phyloP scores from a whole-genome alignment of 2,113 vertebrate species.

The Cricetomys ansorgei region DNA sequence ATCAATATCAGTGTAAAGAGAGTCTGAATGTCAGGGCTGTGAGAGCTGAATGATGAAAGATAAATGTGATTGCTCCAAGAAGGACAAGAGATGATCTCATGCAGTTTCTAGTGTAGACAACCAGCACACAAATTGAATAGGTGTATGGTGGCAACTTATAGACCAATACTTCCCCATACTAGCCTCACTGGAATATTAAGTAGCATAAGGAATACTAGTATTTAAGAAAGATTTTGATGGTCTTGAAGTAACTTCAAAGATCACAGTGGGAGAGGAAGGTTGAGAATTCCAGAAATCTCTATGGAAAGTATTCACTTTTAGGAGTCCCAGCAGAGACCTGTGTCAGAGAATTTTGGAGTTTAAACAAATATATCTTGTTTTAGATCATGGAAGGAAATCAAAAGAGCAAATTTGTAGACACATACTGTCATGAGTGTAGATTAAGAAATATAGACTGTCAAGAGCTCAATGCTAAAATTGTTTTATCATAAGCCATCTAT shows the following conservation, averaged over 20 bases:
- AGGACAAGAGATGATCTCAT: slow-evolving; percentile 71
- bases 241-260: neutral
- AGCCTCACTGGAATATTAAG: neutral
- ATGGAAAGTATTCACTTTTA: neutral
- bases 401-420: neutral
- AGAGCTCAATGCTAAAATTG: neutral
- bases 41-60: slow-evolving; percentile 64
- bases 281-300: neutral
- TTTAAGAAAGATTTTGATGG: neutral
- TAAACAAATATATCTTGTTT: neutral
- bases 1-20: slow-evolving; percentile 73
- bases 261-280: neutral
- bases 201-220: neutral
- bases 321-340: too few relatives aligned
- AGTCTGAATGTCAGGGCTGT: slow-evolving; percentile 73
- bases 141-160: neutral
- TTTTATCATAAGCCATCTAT: neutral
- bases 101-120: slow-evolving; percentile 74
- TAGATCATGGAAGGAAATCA: neutral
- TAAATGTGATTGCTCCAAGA: slow-evolving; percentile 67
- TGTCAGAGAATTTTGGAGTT: neutral
- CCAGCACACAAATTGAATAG: slow-evolving; percentile 65
- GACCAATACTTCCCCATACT: neutral
- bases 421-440: neutral
- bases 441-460: neutral